These are phyloP conservation scores for Balanococcus diminutus DNA, from an alignment of 2,888 invertebrate species.

Conservation along the genomic window DNA sequence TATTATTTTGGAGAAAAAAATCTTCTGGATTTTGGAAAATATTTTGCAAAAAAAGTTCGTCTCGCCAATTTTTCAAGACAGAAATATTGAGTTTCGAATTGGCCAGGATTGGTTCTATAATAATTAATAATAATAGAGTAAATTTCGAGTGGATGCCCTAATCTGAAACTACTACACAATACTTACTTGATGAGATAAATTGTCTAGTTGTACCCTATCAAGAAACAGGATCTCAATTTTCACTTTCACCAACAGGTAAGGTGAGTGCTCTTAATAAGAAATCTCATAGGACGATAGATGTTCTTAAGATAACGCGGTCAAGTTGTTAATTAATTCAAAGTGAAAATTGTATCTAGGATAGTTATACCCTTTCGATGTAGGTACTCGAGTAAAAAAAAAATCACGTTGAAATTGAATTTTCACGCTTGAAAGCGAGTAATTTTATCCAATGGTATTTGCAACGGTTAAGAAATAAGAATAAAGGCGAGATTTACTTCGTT, in stretches of 20 bases:
- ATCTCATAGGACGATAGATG: not conserved
- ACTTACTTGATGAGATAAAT: too few species aligned
- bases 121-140: too few species aligned
- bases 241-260: not conserved
- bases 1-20: too few species aligned
- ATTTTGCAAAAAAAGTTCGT: too few species aligned
- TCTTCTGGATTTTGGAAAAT: too few species aligned
- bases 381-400: not conserved
- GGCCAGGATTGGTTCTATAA: too few species aligned
- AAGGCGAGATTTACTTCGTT: not conserved
- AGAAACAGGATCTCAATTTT: too few species aligned
- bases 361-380: not conserved
- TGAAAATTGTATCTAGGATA: not conserved
- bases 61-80: too few species aligned
- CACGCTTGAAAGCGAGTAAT: not conserved
- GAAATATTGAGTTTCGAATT: too few species aligned
- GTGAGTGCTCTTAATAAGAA: not conserved
- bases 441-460: not conserved
- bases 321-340: not conserved
- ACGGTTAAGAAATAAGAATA: not conserved
- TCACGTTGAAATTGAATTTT: slow-evolving; percentile 4
- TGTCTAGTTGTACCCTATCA: too few species aligned
- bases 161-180: too few species aligned
- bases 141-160: too few species aligned
- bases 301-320: not conserved